Base-by-base conservation (phyloP, 2,888 invertebrate species). In the Masnerella sp. region DNA sequence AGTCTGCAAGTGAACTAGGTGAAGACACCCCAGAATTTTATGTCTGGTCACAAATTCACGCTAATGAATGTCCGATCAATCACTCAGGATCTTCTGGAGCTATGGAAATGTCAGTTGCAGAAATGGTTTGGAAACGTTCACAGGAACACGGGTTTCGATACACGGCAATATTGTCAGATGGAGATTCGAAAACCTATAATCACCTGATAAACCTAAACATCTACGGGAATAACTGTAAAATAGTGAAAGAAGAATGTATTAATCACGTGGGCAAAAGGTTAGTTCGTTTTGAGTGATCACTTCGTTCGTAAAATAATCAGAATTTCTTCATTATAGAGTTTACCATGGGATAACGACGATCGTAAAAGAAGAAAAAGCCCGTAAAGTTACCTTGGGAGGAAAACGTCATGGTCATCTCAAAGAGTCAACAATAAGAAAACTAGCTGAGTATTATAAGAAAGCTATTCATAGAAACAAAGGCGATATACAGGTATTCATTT, bases 21-120 rank as follows among this genome's bases (percentile, higher is more conserved):
- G 47, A 58, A 52, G 11, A 56, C 18, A 17, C 49, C 1, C 47
- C 75, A 14, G 79, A 77, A 42, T 74, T 28, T 54, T n/a, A 70
- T 17, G 8, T 52, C 5, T 78, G 74, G 79, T 59, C 20, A 15
- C 52, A 76, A 47, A 68, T 40, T 1, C 79, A 78, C 45, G 47
- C 38, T 11, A 11, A 51, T n/a, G 34, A 62, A 22, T 62, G 61
- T 28, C 2, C 17, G 0, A 62, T 40, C 9, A 51, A 62, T 14
- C 61, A 62, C 7, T 28, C 51, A 32, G 61, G 61, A 36, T 62
- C 49, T 20, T 62, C 61, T 7, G 42, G 67, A 30, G 70, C 74
- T 5, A 74, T 76, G 75, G 77, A 77, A 34, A 67, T 69, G 15
- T 17, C 52, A 8, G 8, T 47, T 12, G 73, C 76, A 5, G 61